Percentiles rank a stretch among this genome's conserved stretches.
These are phyloP conservation scores for Lamellibrachia satsuma DNA, from an alignment of 2,888 invertebrate genomes.

Conservation along the genomic window DNA sequence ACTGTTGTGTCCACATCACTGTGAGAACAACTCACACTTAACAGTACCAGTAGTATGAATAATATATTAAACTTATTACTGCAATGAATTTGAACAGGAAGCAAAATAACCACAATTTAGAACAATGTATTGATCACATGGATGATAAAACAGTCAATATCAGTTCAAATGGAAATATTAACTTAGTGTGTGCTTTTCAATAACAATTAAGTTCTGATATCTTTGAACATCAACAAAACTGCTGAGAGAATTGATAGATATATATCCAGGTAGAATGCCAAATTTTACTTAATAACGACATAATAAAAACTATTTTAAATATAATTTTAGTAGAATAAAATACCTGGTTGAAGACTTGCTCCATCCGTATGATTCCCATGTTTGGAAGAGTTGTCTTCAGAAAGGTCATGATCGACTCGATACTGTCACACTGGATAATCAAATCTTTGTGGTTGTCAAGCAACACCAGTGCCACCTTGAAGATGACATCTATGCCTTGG, in stretches of 20 bases:
- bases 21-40: too few relatives aligned
- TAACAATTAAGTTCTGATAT: too few relatives aligned
- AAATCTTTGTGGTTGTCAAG: constrained; percentile 85
- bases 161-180: too few relatives aligned
- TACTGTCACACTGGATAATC: constrained; percentile 84
- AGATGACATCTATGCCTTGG: constrained; percentile 88
- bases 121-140: too few relatives aligned
- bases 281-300: neutral
- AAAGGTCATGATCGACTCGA: constrained; percentile 93
- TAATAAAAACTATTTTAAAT: neutral
- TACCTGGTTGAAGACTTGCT: constrained; percentile 86
- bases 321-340: constrained; percentile 31
- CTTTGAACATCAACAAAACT: too few relatives aligned
- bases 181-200: too few relatives aligned
- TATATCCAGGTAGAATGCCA: too few relatives aligned
- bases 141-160: too few relatives aligned
- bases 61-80: too few relatives aligned
- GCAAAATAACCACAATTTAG: too few relatives aligned
- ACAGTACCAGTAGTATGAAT: neutral
- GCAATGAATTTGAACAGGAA: too few relatives aligned
- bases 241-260: too few relatives aligned
- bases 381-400: constrained; percentile 77
- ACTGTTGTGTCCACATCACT: neutral
- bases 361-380: constrained; percentile 71
- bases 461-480: constrained; percentile 86